Evolutionary conservation across 2,888 invertebrate species (phyloP).

Genomic region (Thereva nobilitata): DNA sequence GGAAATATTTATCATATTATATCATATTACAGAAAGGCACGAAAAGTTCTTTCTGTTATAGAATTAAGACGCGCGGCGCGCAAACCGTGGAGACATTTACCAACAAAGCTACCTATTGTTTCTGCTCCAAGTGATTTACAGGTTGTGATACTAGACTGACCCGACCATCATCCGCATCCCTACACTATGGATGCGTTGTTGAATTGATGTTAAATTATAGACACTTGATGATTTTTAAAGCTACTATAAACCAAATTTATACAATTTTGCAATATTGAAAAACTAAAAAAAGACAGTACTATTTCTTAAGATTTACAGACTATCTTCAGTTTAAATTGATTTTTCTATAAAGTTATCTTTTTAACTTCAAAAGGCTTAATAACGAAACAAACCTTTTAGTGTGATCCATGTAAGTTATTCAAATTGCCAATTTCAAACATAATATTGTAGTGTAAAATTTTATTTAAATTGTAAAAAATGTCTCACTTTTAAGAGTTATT

Average conservation of each 20-base stretch:
- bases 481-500: slow-evolving; percentile 13
- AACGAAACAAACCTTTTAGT: slow-evolving; percentile 9
- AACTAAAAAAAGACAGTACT: no score
- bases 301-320: no score
- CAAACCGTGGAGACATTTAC: slow-evolving; percentile 77
- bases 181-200: slow-evolving; percentile 71
- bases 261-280: background rate
- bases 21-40: slow-evolving; percentile 68
- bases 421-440: slow-evolving; percentile 19
- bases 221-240: slow-evolving; percentile 9
- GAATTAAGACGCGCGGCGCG: slow-evolving; percentile 84
- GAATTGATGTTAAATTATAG: slow-evolving; percentile 53
- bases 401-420: slow-evolving; percentile 18
- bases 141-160: slow-evolving; percentile 77
- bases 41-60: slow-evolving; percentile 76
- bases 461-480: slow-evolving; percentile 12
- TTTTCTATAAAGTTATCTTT: slow-evolving; percentile 4
- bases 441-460: slow-evolving; percentile 5
- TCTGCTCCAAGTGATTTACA: slow-evolving; percentile 63
- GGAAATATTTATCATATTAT: background rate
- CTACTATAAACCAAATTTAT: slow-evolving; percentile 10
- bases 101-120: slow-evolving; percentile 53
- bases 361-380: slow-evolving; percentile 4
- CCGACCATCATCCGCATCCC: slow-evolving; percentile 62
- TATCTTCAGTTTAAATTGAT: background rate